These are phyloP conservation scores for Motacilla tschutschensis DNA, from an alignment of 2,113 vertebrate species.

Conservation along the genomic window DNA sequence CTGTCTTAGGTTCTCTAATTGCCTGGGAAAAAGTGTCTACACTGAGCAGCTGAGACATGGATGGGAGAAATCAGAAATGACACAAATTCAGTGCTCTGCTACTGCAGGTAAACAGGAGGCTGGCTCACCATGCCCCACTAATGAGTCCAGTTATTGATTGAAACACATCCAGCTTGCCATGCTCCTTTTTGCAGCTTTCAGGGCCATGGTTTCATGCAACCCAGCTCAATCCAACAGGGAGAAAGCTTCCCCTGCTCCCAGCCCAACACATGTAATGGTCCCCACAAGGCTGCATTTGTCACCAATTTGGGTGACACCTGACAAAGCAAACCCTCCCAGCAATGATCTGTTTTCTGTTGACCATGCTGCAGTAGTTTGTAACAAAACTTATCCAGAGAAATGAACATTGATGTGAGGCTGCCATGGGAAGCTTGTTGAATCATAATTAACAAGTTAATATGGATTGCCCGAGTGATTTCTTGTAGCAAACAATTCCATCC, in stretches of 20 bases:
- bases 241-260: not conserved
- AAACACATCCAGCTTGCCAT: not conserved
- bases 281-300: accelerated
- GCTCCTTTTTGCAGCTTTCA: not conserved
- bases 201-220: accelerated
- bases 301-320: not conserved
- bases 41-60: accelerated
- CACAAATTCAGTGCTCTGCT: not conserved
- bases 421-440: not conserved
- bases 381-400: not conserved
- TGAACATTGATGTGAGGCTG: not conserved
- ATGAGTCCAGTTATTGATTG: not conserved
- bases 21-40: not conserved
- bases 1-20: not conserved
- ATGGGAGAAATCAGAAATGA: not conserved
- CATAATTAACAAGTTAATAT: not conserved
- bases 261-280: accelerated
- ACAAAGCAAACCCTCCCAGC: not conserved
- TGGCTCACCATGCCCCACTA: accelerated
- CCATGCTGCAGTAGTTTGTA: not conserved
- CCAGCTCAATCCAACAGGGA: not conserved
- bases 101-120: not conserved
- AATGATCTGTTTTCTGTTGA: not conserved
- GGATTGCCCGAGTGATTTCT: accelerated
- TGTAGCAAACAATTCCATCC: not conserved